These are phyloP conservation scores for Aptenodytes patagonicus DNA, from an alignment of 2,113 vertebrate species.

Conservation along the genomic window DNA sequence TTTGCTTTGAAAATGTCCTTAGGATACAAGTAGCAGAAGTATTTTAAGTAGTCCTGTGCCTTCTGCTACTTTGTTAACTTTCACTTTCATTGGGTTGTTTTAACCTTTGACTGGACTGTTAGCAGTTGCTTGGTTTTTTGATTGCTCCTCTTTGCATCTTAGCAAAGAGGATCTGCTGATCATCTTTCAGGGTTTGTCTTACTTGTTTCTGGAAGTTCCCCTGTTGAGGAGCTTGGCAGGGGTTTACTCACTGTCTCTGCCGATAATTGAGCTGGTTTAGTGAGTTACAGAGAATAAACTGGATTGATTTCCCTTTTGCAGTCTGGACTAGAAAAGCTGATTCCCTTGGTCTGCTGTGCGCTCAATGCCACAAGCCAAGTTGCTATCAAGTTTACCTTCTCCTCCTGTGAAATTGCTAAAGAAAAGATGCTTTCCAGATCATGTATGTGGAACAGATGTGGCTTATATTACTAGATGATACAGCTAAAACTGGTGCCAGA, in stretches of 20 bases:
- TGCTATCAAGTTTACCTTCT: slow-evolving; percentile 9
- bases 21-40: neutral
- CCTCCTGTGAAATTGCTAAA: slow-evolving; percentile 29
- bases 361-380: neutral
- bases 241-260: neutral
- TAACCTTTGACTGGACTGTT: neutral
- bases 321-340: neutral
- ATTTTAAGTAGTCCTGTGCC: neutral
- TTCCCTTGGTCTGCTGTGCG: neutral
- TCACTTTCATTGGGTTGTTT: neutral
- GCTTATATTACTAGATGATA: slow-evolving; percentile 19
- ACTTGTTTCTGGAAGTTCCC: neutral
- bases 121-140: neutral
- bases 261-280: neutral
- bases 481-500: slow-evolving; percentile 20
- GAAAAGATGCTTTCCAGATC: slow-evolving; percentile 27
- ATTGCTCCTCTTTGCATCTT: neutral
- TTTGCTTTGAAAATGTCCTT: neutral
- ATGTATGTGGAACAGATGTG: slow-evolving; percentile 24
- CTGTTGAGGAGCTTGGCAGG: neutral
- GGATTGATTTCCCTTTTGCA: neutral
- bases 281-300: neutral
- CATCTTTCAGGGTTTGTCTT: neutral
- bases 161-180: neutral
- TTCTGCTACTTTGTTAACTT: neutral